Evolutionary conservation across 1,140 invertebrate genomes (phyloP), one percentile per base, ranked within the genome.

Genomic region (Platyura marginata): DNA sequence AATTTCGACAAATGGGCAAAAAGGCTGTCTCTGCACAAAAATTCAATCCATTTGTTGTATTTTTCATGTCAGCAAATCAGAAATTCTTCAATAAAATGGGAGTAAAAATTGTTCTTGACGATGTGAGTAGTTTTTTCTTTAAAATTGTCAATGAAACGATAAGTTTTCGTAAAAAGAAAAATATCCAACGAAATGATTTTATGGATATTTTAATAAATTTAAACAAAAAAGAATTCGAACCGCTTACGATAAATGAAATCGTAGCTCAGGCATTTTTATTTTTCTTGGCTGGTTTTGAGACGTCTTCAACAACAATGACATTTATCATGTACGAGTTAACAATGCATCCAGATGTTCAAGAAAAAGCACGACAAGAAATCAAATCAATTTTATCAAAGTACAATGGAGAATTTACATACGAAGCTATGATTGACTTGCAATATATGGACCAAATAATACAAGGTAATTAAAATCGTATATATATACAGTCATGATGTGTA

Each of bases 231-330:
- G 49, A 51, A 20, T 45, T 49, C 11, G 38, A 53, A 0, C 48
- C 51, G 11, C n/a, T 57, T 15, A 57, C 48, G 3, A 40, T 51
- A 1, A 51, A 59, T 10, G 55, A 65, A 41, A 59, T 64, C 25
- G 47, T 51, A 0, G 47, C 57, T 11, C 62, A 66, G n/a, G 59
- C 53, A 0, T 49, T 64, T 38, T 39, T 55, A 2, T 65, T 65
- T 40, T 66, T 74, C 42, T 36, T 77, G 13, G 76, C 73, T 32
- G 75, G 77, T 15, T 79, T 71, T 48, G 79, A 81, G 25, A 75
- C 75, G 0, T 67, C 74, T 19, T 66, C 75, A 5, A 65, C 65
- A 1, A 64, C 68, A 0, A 62, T 79, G 46, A 53, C 63, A 0
- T 72, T 69, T 44, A 53, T 62, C 2, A 46, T 72, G 0, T 72